Base-by-base conservation (phyloP, 2,113 vertebrate species). In the Edolisoma coerulescens region DNA sequence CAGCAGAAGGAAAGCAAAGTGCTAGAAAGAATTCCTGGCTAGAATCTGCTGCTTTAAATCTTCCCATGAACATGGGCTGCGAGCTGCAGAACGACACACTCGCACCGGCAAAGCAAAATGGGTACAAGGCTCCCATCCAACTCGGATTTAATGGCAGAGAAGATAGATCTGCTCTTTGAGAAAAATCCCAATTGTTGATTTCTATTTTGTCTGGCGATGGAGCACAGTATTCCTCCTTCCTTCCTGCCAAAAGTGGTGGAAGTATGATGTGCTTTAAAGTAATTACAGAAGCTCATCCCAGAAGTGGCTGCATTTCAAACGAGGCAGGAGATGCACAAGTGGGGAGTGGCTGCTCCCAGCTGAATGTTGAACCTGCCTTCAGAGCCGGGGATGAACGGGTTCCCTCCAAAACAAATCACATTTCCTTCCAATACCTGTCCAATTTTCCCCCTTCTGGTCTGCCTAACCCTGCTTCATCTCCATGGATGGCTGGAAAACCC, bases 301-400 rank as follows among this genome's bases (percentile, higher is more conserved):
- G 92, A 95, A 93, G 84, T 96, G 92, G 90, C 88, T 84, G 83
- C 76, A 56, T 94, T 96, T 96, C 90, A 95, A 96, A 92, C 35
- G 30, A 84, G 54, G 64, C 52, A 88, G 76, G 84, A 94, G 93
- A 90, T 59, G 61, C 33, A 56, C 35, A 75, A 93, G 76, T 1
- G 28, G 61, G 87, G 77, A 93, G 77, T 14, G 61, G 69, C 77
- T 81, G 64, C 42, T 95, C 63, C 71, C 28, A n/a, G 71, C 71
- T 22, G 59, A 70, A 77, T 9, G 47, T 8, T 60, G 64, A 92
- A 92, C 88, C 92, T 71, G 69, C 64, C 20, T 89, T 86, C 60
- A 75, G 69, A 82, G 26, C 52, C 45, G 4, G 1, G 22, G 56
- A 64, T 82, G 57, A 37, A 90, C 80, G 63, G 35, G 63, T 59